A percentile compares a stretch with the other conserved stretches of the same genome.
Evolutionary conservation across 2,113 vertebrate species (phyloP).

Genomic region (Cepphus grylle): DNA sequence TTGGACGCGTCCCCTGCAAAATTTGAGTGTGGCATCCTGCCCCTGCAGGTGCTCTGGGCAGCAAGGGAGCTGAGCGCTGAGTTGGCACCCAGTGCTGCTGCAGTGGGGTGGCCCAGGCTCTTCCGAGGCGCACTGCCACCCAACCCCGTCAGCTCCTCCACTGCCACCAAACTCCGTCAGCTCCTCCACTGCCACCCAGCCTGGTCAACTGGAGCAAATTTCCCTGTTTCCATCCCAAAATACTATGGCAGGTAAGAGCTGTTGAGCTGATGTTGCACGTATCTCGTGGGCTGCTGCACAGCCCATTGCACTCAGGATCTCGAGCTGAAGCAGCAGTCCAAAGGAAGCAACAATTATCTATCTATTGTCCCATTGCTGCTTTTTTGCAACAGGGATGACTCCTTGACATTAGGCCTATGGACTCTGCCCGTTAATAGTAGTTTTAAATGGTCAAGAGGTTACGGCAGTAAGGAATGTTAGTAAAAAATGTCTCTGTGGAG

Average conservation of each 20-base stretch:
- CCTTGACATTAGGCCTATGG: slow-evolving; percentile 23
- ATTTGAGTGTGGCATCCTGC: background rate
- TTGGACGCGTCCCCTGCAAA: background rate
- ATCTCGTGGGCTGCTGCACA: background rate
- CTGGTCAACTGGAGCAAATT: background rate
- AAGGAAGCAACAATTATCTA: background rate
- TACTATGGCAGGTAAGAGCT: background rate
- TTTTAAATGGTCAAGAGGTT: slow-evolving; percentile 50
- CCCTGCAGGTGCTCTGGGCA: accelerated
- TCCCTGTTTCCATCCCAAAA: background rate
- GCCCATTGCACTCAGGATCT: background rate
- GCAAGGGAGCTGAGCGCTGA: background rate
- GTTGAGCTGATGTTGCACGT: accelerated
- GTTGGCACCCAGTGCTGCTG: background rate
- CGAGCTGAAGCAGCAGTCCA: background rate
- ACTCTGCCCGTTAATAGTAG: slow-evolving; percentile 41
- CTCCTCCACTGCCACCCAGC: background rate
- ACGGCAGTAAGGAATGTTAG: slow-evolving; percentile 34
- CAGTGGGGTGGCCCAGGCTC: background rate
- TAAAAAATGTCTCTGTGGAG: slow-evolving; percentile 55
- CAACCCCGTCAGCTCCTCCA: background rate
- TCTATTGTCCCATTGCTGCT: background rate
- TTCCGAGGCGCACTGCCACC: background rate
- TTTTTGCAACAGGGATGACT: background rate
- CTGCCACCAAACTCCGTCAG: background rate